Evolutionary conservation across 2,797 vertebrate species (phyloP).

Genomic region (Enteromius viviparus): DNA sequence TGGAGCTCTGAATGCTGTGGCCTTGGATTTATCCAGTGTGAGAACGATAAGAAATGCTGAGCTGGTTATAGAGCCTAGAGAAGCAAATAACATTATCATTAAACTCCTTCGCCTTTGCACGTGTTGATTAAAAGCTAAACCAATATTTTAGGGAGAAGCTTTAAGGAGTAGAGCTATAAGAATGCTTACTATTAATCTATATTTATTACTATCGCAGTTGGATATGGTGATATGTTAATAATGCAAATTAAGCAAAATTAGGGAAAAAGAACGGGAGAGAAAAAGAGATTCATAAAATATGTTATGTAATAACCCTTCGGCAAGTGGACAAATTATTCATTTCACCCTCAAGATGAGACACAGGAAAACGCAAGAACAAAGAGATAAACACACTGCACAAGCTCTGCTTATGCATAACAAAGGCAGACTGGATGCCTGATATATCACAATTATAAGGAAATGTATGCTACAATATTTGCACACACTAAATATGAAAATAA

Average conservation of each 20-base stretch:
- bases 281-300: constrained; percentile 28
- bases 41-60: constrained; percentile 37
- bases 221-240: constrained; percentile 28
- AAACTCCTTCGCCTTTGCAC: neutral
- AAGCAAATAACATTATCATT: constrained; percentile 45
- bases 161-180: neutral
- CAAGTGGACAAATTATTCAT: constrained; percentile 34
- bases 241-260: constrained; percentile 21
- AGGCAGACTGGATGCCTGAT: constrained; percentile 9
- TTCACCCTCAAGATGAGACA: constrained; percentile 28
- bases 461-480: constrained; percentile 30
- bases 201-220: neutral
- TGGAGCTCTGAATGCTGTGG: constrained; percentile 27
- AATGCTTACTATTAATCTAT: neutral
- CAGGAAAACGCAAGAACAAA: constrained; percentile 36
- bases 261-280: constrained; percentile 19
- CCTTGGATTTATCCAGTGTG: constrained; percentile 38
- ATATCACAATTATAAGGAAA: constrained; percentile 28
- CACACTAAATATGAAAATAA: constrained; percentile 29
- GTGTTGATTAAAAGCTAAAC: constrained; percentile 31
- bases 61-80: constrained; percentile 35
- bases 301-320: constrained; percentile 40
- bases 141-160: constrained; percentile 10
- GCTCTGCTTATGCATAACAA: constrained; percentile 12
- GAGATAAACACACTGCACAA: constrained; percentile 10